Base-by-base conservation (phyloP, 2,888 invertebrate genomes). In the Rhodophaea formosa region DNA sequence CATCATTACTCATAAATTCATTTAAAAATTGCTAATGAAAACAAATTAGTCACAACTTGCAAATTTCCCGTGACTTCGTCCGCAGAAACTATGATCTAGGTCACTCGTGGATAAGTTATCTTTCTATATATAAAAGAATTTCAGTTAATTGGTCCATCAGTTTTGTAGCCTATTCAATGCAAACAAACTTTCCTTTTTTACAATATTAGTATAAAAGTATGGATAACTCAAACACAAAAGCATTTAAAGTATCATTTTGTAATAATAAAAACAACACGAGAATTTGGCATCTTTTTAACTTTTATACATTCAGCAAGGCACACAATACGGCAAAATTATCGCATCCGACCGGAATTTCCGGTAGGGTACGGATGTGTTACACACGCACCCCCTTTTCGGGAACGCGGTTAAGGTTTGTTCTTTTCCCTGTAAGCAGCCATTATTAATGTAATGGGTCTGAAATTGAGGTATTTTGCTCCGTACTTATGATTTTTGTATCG, bases 281-380 rank as follows among this genome's bases (percentile, higher is more conserved):
- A 10, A 54, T 44, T 30, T 43, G 53, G 53, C 43, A 53, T 43
- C 17, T 44, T 54, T 51, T 35, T n/a, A 51, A 10, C 51, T 10
- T 51, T 35, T 32, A 10, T 51, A 35, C 35, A 39, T 51, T 51
- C 51, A 35, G 49, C 0, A 51, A 10, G 51, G 51, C 16, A 54
- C 44, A 56, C 49, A 49, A 56, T 56, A 56, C 43, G 68, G 71
- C 69, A 70, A 70, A 79, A 80, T 80, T 78, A 81, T 79, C 72
- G 71, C 72, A 62, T 80, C 80, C 79, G 65, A 57, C 58, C 66
- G 62, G 59, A 58, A 58, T 45, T 56, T 73, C 61, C 75, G 74
- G 72, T 65, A 62, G 74, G 74, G 74, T 70, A 68, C 72, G 67
- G 75, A 71, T 67, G 63, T 49, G 59, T 62, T 59, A 62, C 58